Conservation (phyloP, 2,888 invertebrate species). For the Diaphora mendica region DNA sequence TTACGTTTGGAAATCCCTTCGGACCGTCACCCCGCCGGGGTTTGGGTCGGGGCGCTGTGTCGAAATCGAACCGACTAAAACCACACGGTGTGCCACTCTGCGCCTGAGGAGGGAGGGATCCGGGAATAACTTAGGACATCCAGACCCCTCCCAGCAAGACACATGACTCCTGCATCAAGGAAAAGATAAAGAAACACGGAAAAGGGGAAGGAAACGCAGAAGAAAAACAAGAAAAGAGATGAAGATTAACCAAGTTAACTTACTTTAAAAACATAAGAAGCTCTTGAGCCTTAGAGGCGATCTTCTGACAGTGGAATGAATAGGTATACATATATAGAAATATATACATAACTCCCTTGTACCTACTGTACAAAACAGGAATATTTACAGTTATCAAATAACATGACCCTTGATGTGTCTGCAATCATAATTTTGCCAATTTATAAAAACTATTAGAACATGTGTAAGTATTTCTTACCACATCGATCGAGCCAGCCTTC, state of each 20-base stretch:
- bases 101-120: too few species aligned
- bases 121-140: too few species aligned
- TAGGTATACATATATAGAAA: background rate
- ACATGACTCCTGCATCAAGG: background rate
- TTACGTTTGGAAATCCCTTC: too few species aligned
- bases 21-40: too few species aligned
- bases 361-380: background rate
- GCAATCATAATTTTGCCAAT: background rate
- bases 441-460: background rate
- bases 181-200: background rate
- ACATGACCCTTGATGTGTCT: background rate
- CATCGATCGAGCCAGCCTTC: constrained; percentile 83
- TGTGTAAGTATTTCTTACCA: constrained; percentile 67
- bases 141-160: too few species aligned
- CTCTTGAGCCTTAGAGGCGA: background rate
- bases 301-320: background rate
- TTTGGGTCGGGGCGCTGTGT: too few species aligned
- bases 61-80: too few species aligned
- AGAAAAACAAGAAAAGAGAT: background rate
- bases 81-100: too few species aligned
- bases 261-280: background rate
- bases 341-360: background rate
- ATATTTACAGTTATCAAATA: background rate
- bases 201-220: background rate
- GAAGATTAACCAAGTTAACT: background rate